Conservation (phyloP, 2,113 vertebrate genomes). For the Pantherophis guttatus region DNA sequence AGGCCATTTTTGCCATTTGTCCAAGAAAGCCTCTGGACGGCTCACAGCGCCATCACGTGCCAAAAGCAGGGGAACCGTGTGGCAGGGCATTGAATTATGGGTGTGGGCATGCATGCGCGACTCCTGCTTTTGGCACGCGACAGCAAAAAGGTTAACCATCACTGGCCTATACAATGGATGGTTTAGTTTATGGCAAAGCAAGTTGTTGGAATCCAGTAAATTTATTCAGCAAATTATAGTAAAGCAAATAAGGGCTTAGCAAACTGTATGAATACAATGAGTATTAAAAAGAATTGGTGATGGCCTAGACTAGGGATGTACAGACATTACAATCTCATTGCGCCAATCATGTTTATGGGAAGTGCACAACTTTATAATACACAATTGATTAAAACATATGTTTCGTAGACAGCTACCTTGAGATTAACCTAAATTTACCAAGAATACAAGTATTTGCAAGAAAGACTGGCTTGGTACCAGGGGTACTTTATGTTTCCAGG, state of each 20-base stretch:
- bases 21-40: too few species aligned
- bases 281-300: neutral
- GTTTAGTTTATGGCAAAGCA: neutral
- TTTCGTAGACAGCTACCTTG: neutral
- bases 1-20: too few species aligned
- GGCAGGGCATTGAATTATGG: too few species aligned
- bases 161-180: neutral
- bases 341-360: neutral
- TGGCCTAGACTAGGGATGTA: neutral
- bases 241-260: neutral
- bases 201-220: neutral
- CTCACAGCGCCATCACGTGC: too few species aligned
- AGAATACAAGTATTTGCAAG: neutral
- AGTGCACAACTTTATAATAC: neutral
- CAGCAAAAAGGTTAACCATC: too few species aligned
- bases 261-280: neutral
- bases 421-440: neutral
- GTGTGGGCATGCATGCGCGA: too few species aligned
- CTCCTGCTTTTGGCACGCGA: too few species aligned
- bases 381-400: neutral
- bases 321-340: neutral
- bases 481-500: neutral
- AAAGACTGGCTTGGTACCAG: neutral
- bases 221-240: neutral
- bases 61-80: too few species aligned